Evolutionary conservation across 2,888 invertebrate genomes (phyloP), one percentile per base, ranked within the genome.

Genomic region (Cataglyphis altisquamis): DNA sequence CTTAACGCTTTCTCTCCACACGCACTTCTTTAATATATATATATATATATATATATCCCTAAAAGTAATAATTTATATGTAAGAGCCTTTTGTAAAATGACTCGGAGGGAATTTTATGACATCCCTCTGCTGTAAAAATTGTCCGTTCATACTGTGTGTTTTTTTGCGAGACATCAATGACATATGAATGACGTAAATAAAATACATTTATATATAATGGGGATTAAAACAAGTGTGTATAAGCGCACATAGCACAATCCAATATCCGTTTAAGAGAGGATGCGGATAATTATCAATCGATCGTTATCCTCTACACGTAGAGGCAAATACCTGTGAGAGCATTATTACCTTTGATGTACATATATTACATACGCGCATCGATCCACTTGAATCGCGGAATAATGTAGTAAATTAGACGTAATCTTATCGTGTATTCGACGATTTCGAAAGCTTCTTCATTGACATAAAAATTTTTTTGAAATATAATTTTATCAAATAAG

Each of bases 311-410:
- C 64, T 63, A 66, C 74, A 77, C 63, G 62, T 85, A 78, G 73
- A 64, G 60, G 87, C 88, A 84, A 87, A 86, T 86, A 89, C 48
- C 89, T 72, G 70, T 39, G 73, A 45, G 85, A 73, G 85, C 86
- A 83, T 87, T 87, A 88, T 89, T 88, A 88, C 86, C 86, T 89
- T 87, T 88, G 88, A 88, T 74, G 88, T 78, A 63, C 83, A 81
- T 74, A 83, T 82, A 81, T 86, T 86, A 86, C 82, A 84, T 62
- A 48, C 67, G 57, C 55, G 48, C 45, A 60, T 88, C 72, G 89
- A 88, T 85, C 90, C 75, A 52, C 45, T 77, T 75, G 81, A 78
- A 10, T 10, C 32, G 32, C 45, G 48, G 63, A 75, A 78, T 82
- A 85, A 90, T 86, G 77, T 21, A 63, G 32, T 82, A 75, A 41